A percentile compares a stretch with the other conserved stretches of the same genome.
phyloP scores from a whole-genome alignment of 2,888 invertebrate genomes.

The Stegana nigrithorax region DNA sequence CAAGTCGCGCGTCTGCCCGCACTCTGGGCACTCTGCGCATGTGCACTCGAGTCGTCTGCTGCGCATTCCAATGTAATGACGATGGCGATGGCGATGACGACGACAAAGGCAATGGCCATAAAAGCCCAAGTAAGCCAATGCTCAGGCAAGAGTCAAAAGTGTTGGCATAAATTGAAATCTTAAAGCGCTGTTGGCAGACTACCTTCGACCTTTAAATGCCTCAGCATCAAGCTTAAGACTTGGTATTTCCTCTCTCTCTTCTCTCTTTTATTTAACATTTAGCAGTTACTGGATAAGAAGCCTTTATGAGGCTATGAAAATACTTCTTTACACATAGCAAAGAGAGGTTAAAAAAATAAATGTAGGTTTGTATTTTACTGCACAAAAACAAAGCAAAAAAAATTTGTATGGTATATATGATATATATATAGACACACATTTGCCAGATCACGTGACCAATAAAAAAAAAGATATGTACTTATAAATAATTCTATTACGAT shows the following conservation, averaged over 20 bases:
- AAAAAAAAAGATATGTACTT: too few relatives aligned
- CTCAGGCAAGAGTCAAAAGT: neutral
- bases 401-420: too few relatives aligned
- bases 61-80: slow-evolving; percentile 62
- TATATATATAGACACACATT: too few relatives aligned
- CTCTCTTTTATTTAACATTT: slow-evolving; percentile 29
- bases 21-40: neutral
- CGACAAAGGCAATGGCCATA: neutral
- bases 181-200: too few relatives aligned
- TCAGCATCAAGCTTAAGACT: too few relatives aligned
- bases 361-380: too few relatives aligned
- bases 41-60: slow-evolving; percentile 16
- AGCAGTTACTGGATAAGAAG: neutral
- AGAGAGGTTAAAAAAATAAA: too few relatives aligned
- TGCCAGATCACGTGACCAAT: neutral
- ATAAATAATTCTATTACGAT: too few relatives aligned
- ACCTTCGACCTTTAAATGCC: slow-evolving; percentile 49
- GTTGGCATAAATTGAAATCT: too few relatives aligned
- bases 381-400: neutral
- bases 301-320: slow-evolving; percentile 13
- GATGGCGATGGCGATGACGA: slow-evolving; percentile 27
- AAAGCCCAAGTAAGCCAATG: slow-evolving; percentile 30
- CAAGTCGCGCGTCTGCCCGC: slow-evolving; percentile 9
- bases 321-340: neutral
- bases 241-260: too few relatives aligned